Base-by-base conservation (phyloP, 2,113 vertebrate species). In the Heteronetta atricapilla region DNA sequence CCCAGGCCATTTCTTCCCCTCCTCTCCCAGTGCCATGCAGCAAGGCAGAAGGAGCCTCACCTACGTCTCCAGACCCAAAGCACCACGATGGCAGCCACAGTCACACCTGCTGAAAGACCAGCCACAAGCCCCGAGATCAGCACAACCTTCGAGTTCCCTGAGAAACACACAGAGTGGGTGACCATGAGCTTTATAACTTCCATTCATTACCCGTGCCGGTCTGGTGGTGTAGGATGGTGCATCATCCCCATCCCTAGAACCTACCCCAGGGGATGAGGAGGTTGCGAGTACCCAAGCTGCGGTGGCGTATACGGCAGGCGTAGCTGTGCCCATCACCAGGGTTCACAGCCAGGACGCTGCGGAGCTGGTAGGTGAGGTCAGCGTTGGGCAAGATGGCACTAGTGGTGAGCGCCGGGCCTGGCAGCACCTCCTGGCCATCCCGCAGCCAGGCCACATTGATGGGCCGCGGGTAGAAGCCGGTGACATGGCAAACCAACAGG, bases 41-140 rank as follows among this genome's bases (percentile, higher is more conserved):
- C 0, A 4, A 22, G 40, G 7, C 19, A 75, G 70, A 70, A 33
- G 34, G 8, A 18, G 13, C n/a, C 84, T 95, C 20, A 94, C 94
- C 87, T 95, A 72, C 8, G 15, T 84, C 59, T 96, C 77, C 90
- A 62, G 38, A 90, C 6, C 44, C 72, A 93, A 34, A 83, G 9
- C 2, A 3, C 31, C 0, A 0, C 3, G 13, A 23, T 3, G 28
- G 55, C 38, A 76, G 67, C 76, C 26, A 77, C 0, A 0, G 13
- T 44, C 58, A 80, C 0, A 3, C 62, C 89, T 46, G 33, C 76
- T 40, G 92, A 87, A 38, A 96, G n/a, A 33, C 76, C 92, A 0
- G 48, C 55, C 4, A 3, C 12, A 1, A 95, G 72, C 34, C 72
- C 92, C 25, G 68, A 18, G 2, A 88, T 80, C 48, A 90, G 77